Conservation (phyloP, 2,113 vertebrate genomes). For the Empidonax alnorum region DNA sequence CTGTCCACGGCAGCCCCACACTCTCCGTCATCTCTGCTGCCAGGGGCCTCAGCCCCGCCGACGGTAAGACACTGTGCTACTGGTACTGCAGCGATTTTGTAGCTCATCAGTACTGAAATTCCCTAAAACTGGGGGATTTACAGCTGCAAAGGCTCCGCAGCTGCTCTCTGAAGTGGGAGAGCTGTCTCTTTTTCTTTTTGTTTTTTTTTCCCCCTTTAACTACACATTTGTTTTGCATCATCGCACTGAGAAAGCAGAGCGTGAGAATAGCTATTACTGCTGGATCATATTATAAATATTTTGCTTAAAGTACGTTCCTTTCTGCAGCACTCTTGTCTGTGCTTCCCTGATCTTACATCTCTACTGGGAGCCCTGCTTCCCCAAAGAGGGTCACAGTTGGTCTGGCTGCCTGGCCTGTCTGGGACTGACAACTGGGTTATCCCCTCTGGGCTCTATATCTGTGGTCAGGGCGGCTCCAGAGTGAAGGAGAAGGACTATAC, state of each 20-base stretch:
- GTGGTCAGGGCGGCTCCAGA: not conserved
- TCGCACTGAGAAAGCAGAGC: slow-evolving; percentile 60
- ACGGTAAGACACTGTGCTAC: slow-evolving; percentile 81
- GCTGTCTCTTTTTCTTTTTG: not conserved
- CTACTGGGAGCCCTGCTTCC: not conserved
- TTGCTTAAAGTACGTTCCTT: slow-evolving; percentile 53
- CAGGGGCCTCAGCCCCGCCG: slow-evolving; percentile 91
- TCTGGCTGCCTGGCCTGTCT: not conserved
- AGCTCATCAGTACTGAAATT: slow-evolving; percentile 16
- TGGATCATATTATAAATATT: slow-evolving; percentile 70
- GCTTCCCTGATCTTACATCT: not conserved
- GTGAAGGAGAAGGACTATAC: not conserved
- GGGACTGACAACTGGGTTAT: not conserved
- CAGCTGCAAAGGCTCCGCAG: not conserved
- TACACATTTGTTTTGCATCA: slow-evolving; percentile 73
- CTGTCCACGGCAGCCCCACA: slow-evolving; percentile 91
- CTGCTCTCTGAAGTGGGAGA: slow-evolving; percentile 61
- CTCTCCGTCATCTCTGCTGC: slow-evolving; percentile 96
- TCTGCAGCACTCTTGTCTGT: not conserved
- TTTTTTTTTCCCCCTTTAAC: not conserved
- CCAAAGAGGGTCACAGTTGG: not conserved
- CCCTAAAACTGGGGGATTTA: not conserved
- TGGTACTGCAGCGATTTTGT: not conserved
- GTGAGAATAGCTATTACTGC: slow-evolving; percentile 66
- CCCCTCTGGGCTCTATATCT: not conserved